Evolutionary conservation across 2,797 vertebrate species (phyloP).

Genomic region (Ctenosaura bakeri): DNA sequence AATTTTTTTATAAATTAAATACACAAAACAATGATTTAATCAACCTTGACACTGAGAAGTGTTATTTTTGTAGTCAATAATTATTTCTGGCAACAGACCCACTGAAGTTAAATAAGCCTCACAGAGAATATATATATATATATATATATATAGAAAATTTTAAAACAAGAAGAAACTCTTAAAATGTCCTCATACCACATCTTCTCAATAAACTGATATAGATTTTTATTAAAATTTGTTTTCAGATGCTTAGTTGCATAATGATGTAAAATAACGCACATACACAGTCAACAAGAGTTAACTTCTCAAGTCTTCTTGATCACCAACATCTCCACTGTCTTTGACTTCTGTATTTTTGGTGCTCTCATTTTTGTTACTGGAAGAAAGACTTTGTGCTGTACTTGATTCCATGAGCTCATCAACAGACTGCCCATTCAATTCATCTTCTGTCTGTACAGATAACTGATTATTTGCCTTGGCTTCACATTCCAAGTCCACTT

Average conservation of each 20-base stretch:
- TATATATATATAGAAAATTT: no score
- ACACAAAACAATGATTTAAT: constrained; percentile 1
- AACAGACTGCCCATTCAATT: constrained; percentile 66
- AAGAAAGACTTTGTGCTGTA: constrained; percentile 55
- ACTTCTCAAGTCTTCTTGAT: constrained; percentile 52
- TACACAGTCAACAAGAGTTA: constrained; percentile 46
- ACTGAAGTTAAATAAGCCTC: constrained; percentile 1
- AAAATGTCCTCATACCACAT: constrained; percentile 10
- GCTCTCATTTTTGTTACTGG: constrained; percentile 50
- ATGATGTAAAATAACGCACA: constrained; percentile 36
- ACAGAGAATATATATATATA: no score
- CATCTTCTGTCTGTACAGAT: constrained; percentile 57
- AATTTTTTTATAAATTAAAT: constrained; percentile 26
- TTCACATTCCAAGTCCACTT: constrained; percentile 42
- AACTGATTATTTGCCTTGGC: constrained; percentile 77
- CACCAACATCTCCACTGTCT: background rate
- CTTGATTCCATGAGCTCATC: constrained; percentile 55
- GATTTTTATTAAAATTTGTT: constrained; percentile 14
- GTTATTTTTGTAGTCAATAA: constrained; percentile 19
- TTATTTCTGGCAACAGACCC: constrained; percentile 54
- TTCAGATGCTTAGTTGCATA: constrained; percentile 40
- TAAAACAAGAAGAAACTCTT: constrained; percentile 24
- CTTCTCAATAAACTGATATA: background rate
- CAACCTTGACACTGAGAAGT: accelerated
- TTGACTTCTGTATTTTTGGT: constrained; percentile 51